Evolutionary conservation across 2,888 invertebrate genomes (phyloP).

Genomic region (Neoaliturus tenellus): DNA sequence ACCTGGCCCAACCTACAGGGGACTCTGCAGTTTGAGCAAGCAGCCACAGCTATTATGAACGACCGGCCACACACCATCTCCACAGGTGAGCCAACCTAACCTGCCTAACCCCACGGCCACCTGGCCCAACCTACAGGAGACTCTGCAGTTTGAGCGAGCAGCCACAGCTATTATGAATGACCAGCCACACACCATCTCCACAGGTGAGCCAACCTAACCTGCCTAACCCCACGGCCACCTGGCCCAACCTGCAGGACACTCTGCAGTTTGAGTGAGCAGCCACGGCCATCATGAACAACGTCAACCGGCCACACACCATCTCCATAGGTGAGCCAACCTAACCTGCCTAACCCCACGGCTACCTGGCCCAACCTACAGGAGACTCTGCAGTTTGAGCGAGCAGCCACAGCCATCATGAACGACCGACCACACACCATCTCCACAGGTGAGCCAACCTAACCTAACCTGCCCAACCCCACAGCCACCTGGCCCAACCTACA

Average conservation of each 20-base stretch:
- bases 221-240: conserved; percentile 80
- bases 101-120: conserved; percentile 77
- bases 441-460: conserved; percentile 80
- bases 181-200: conserved; percentile 95
- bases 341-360: conserved; percentile 74
- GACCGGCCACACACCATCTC: too few relatives aligned
- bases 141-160: conserved; percentile 83
- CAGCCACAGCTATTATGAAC: too few relatives aligned
- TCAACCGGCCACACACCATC: too few relatives aligned
- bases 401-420: conserved; percentile 83
- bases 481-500: too few relatives aligned
- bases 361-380: conserved; percentile 89
- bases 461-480: too few relatives aligned
- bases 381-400: conserved; percentile 83
- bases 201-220: conserved; percentile 77
- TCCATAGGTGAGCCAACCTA: too few relatives aligned
- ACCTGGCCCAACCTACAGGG: conserved; percentile 85
- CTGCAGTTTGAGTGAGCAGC: conserved; percentile 85
- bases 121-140: conserved; percentile 88
- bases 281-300: too few relatives aligned
- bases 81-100: too few relatives aligned
- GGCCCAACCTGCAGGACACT: conserved; percentile 87
- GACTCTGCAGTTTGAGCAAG: too few relatives aligned
- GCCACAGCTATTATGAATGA: conserved; percentile 86
- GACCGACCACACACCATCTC: conserved; percentile 96